Percentiles rank a stretch among this genome's conserved stretches.
Conservation (phyloP, 2,797 vertebrate genomes). For the Enteromius radiatus region DNA sequence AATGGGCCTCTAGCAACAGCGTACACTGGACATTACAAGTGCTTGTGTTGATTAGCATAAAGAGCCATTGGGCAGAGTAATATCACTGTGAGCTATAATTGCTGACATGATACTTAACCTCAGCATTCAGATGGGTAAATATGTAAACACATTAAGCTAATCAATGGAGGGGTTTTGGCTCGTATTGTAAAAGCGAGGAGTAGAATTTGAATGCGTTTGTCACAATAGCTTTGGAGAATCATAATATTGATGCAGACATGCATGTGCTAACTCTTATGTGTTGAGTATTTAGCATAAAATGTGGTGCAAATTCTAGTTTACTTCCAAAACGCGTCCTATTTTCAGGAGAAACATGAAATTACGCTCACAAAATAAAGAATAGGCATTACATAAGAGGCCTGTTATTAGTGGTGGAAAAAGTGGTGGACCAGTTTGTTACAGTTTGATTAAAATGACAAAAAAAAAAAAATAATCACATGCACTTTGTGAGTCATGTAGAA, state of each 20-base stretch:
- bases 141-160: slow-evolving; percentile 57
- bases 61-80: background rate
- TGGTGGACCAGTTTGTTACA: too few species aligned
- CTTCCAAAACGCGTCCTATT: background rate
- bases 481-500: background rate
- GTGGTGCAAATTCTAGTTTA: background rate
- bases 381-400: background rate
- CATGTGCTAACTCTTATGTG: background rate
- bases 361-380: background rate
- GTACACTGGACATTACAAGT: slow-evolving; percentile 34
- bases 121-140: slow-evolving; percentile 54
- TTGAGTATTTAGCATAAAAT: background rate
- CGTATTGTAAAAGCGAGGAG: background rate
- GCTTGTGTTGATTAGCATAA: slow-evolving; percentile 61
- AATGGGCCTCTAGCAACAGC: slow-evolving; percentile 36
- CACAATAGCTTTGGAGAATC: background rate
- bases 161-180: slow-evolving; percentile 20
- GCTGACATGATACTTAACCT: slow-evolving; percentile 58
- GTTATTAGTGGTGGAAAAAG: too few species aligned
- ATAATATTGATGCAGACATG: background rate
- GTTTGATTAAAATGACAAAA: background rate
- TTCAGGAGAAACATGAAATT: background rate
- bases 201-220: slow-evolving; percentile 5
- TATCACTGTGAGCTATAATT: slow-evolving; percentile 58
- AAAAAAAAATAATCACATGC: background rate